phyloP scores from a whole-genome alignment of 2,888 invertebrate species.

The Standfussiana lucernea region DNA sequence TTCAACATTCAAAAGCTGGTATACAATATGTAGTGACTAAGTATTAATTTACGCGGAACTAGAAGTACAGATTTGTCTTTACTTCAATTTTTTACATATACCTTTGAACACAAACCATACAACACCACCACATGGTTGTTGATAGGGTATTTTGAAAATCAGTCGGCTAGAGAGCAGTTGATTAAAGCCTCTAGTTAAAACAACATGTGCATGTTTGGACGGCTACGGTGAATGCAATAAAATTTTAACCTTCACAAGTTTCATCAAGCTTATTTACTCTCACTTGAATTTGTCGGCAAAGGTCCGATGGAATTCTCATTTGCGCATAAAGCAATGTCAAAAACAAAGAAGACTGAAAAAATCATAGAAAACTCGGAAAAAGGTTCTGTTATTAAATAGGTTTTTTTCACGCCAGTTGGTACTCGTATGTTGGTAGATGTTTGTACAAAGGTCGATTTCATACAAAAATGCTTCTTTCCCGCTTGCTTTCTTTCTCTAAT shows the following conservation, averaged over 20 bases:
- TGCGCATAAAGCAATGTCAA: background rate
- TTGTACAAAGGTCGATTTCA: background rate
- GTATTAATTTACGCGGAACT: background rate
- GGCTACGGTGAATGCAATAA: background rate
- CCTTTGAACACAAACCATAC: background rate
- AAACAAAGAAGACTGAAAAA: background rate
- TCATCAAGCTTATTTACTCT: background rate
- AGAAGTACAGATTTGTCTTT: background rate
- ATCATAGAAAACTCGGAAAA: background rate
- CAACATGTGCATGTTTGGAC: background rate
- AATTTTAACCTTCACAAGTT: background rate
- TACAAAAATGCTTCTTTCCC: background rate
- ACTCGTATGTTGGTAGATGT: background rate
- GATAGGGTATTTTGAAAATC: conserved; percentile 18
- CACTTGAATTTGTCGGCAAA: background rate
- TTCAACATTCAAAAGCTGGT: background rate
- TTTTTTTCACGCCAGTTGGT: background rate
- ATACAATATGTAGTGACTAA: background rate
- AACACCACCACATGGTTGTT: background rate
- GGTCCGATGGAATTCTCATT: background rate
- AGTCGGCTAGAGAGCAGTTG: conserved; percentile 27
- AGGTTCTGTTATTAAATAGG: background rate
- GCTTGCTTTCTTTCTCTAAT: no score
- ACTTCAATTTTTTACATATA: background rate
- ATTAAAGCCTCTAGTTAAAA: conserved; percentile 41